Base-by-base conservation (phyloP, 1,140 invertebrate genomes). In the Drosophila trapezifrons region DNA sequence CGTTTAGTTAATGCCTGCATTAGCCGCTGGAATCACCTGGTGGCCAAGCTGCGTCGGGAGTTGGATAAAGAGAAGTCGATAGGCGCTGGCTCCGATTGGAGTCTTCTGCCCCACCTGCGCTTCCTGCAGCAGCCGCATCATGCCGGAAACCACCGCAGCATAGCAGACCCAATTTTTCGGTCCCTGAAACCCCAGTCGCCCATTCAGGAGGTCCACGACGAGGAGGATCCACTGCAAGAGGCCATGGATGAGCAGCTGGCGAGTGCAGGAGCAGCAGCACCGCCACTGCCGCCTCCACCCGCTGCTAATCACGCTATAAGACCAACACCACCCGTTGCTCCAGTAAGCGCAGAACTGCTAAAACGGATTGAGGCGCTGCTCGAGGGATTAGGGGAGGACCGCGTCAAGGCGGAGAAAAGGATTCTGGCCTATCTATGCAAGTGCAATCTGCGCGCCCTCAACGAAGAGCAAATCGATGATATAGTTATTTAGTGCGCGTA, bases 191-290 rank as follows among this genome's bases (percentile, higher is more conserved):
- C 67, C 1, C 67, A 76, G 15, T 49, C 71, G 4, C 45, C 84
- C 18, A 77, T 73, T 8, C 80, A 69, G 25, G 71, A 85, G 37
- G 45, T 69, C 13, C 70, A 91, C 15, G 76, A 91, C 52, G 83
- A 89, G 42, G 86, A 91, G 52, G 83, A 89, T 67, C 69, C 78
- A 0, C 49, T 91, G 22, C 90, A 90, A 71, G 90, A 91, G 51
- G 90, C 90, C 46, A 91, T 91, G 90, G 90, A 91, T n/a, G 90
- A 91, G 49, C 90, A 91, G 70, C 45, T 69, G 46, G 58, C 63
- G 4, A 25, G 40, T 22, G 20, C 59, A 2, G 46, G 18, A 15
- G 27, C 25, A 25, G n/a, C 43, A 43, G 42, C 55, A 46, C 12
- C 27, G 3, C 6, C 29, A 35, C 7, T 20, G 13, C 29, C 18